Conservation (phyloP, 2,888 invertebrate genomes). For the Melanotus villosus region DNA sequence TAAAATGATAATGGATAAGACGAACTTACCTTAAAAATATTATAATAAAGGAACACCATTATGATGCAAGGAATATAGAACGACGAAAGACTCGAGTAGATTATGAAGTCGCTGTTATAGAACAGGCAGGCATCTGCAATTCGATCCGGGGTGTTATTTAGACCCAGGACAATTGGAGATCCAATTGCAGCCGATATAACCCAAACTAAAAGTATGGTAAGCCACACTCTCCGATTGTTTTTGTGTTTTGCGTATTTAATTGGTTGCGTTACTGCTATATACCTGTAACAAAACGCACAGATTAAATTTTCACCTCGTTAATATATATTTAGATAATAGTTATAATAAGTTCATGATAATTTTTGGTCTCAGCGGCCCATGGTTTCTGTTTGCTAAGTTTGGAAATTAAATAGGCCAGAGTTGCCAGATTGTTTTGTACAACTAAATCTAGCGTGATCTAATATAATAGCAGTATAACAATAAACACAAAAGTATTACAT, state of each 20-base stretch:
- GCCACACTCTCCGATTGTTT: constrained; percentile 93
- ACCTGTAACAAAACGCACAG: constrained; percentile 78
- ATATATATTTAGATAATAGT: too few relatives aligned
- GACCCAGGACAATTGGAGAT: constrained; percentile 94
- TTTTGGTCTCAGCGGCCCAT: too few relatives aligned
- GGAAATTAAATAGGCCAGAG: too few relatives aligned
- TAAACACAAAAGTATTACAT: too few relatives aligned
- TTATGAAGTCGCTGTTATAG: constrained; percentile 98
- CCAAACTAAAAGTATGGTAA: constrained; percentile 97
- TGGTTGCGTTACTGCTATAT: constrained; percentile 98
- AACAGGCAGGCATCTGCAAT: constrained; percentile 91
- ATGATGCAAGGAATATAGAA: constrained; percentile 99
- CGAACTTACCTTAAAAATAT: constrained; percentile 91
- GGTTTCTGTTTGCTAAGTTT: too few relatives aligned
- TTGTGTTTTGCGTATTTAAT: constrained; percentile 99
- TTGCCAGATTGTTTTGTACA: too few relatives aligned
- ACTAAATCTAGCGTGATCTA: too few relatives aligned
- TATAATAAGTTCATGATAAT: too few relatives aligned
- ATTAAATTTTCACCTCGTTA: too few relatives aligned
- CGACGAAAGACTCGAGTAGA: constrained; percentile 97
- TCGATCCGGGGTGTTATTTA: constrained; percentile 93
- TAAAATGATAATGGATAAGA: too few relatives aligned
- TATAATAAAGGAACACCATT: constrained; percentile 98
- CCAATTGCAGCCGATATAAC: constrained; percentile 95
- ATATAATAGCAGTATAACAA: too few relatives aligned